Conservation (phyloP, 1,140 invertebrate species). For the Ceratosolen fusciceps region DNA sequence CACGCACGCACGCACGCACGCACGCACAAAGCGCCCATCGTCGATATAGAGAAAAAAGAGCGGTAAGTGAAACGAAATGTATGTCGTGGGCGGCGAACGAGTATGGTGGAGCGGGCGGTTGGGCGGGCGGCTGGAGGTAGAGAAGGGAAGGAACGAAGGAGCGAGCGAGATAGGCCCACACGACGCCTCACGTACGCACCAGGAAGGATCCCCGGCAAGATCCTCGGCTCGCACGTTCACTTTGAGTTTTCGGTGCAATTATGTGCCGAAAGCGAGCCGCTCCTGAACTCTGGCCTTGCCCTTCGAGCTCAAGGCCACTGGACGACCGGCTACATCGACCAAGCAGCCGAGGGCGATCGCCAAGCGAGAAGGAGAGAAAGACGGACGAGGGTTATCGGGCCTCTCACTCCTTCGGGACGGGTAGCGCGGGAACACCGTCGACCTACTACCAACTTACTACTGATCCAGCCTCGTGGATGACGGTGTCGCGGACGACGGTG, state of each 20-base stretch:
- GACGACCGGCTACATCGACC: conserved; percentile 25
- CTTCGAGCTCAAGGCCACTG: conserved; percentile 59
- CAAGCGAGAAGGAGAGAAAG: background rate
- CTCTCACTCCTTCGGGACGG: background rate
- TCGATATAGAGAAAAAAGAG: background rate
- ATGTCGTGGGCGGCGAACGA: no score
- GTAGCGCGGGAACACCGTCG: no score
- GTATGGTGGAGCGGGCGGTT: no score
- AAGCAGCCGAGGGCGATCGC: background rate
- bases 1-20: no score
- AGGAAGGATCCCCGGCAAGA: background rate
- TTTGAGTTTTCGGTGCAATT: background rate
- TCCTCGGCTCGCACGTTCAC: background rate
- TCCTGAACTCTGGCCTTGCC: conserved; percentile 62
- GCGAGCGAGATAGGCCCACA: conserved; percentile 27
- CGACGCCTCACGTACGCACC: background rate
- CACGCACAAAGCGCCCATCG: background rate
- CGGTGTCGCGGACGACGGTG: no score
- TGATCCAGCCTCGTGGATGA: no score
- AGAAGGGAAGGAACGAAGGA: no score
- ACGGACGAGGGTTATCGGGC: background rate
- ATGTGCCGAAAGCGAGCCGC: conserved; percentile 38
- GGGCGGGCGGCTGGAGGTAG: no score
- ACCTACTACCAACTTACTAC: no score
- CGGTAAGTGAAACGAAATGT: background rate